Percentiles rank a stretch among this genome's conserved stretches.
Evolutionary conservation across 2,888 invertebrate genomes (phyloP).

Genomic region (Lasioglossum lativentre): DNA sequence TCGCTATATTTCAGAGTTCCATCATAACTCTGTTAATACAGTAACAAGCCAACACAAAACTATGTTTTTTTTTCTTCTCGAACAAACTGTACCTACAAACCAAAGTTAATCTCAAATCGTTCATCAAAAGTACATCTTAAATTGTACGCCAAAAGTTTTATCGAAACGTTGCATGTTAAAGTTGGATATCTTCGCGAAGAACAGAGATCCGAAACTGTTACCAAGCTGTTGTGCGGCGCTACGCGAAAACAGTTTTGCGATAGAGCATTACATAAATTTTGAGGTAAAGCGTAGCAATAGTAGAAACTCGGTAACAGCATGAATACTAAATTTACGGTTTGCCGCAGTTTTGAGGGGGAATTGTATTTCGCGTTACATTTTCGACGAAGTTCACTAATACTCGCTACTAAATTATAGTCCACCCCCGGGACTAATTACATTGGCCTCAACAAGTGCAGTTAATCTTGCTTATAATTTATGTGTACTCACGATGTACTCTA

Average conservation of each 20-base stretch:
- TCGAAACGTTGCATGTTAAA: not conserved
- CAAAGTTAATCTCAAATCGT: not conserved
- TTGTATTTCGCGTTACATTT: constrained; percentile 40
- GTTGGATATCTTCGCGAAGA: not conserved
- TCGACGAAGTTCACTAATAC: constrained; percentile 50
- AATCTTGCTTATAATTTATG: constrained; percentile 14
- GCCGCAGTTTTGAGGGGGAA: constrained; percentile 43
- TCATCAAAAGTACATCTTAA: not conserved
- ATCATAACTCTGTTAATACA: constrained; percentile 55
- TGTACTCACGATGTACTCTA: not conserved
- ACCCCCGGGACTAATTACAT: constrained; percentile 40
- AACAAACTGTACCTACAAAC: not conserved
- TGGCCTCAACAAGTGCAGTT: constrained; percentile 23
- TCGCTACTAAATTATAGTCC: constrained; percentile 31
- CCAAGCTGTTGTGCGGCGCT: not conserved
- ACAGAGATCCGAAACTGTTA: not conserved
- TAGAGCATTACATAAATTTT: constrained; percentile 52
- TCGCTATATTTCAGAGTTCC: constrained; percentile 70
- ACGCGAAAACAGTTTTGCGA: constrained; percentile 36
- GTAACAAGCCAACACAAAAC: no score
- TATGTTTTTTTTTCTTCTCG: not conserved
- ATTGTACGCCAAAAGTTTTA: not conserved
- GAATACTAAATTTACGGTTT: constrained; percentile 50
- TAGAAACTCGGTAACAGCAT: constrained; percentile 50
- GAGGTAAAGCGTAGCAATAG: constrained; percentile 44